Evolutionary conservation across 2,797 vertebrate genomes (phyloP), one percentile per base, ranked within the genome.

Genomic region (Crenichthys baileyi): DNA sequence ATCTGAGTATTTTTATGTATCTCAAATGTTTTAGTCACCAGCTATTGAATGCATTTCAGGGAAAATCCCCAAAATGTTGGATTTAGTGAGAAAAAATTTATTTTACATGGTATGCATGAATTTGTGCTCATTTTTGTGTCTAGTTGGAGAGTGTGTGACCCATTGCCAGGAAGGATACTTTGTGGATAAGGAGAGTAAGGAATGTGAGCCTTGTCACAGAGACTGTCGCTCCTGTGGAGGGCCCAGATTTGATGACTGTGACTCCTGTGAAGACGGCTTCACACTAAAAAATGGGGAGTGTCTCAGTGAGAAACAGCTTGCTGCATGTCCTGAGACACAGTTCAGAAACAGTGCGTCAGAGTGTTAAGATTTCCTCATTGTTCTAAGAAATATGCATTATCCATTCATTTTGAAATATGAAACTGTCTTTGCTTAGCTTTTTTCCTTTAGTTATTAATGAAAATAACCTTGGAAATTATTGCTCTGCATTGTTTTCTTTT

Each of bases 161-260:
- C 85, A 86, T 41, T 99, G 98, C 80, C 86, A 77, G 46, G 86
- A 92, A 3, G 96, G 97, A 44, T 97, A 96, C 94, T 97, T 96
- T 20, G 50, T 87, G 24, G 95, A 98, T 26, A 68, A 88, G 44
- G 90, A 92, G 63, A 88, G 79, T 36, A 94, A 60, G 55, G 95
- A 96, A 26, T 99, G 98, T 0, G 95, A 96, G 76, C 90, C 89
- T 6, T 99, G 98, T 87, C 96, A 98, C 73, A 87, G 20, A 5
- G 83, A 86, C 81, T 99, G 98, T 71, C 78, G 78, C 0, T 93
- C 94, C 0, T 99, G 98, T 36, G 84, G 78, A 2, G 97, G 97
- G 5, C 94, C 92, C 1, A 89, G 55, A 18, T 82, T 80, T 5
- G 56, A 95, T 0, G 92, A 97, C 82, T 99, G 98, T 44, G 96